Base-by-base conservation (phyloP, 2,797 vertebrate genomes). In the Diceros bicornis region DNA sequence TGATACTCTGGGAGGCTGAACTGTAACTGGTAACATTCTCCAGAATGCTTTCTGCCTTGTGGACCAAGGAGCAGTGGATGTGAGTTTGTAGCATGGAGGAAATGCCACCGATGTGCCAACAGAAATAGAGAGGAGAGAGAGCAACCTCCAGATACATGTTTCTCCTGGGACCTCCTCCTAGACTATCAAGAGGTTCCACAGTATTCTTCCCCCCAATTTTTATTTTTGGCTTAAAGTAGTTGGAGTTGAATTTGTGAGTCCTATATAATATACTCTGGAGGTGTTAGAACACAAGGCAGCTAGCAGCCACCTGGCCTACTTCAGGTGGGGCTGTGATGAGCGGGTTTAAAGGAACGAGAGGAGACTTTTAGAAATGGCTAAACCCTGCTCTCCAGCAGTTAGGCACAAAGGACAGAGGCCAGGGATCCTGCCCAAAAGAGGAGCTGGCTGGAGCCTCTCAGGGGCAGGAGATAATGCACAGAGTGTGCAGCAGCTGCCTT, bases 81-180 rank as follows among this genome's bases (percentile, higher is more conserved):
- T 23, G 17, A 23, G 64, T 41, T 9, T 66, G 27, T 7, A 55
- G 62, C n/a, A 4, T 17, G 79, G 9, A 17, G 66, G 61, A 88
- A 68, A 83, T 59, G 41, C 23, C 47, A 71, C 34, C 29, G 25
- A 27, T 68, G 7, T 16, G 34, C 47, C 78, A 34, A 44, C 5
- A 59, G 68, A 64, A 74, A 57, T 2, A n/a, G 52, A 83, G 47
- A 14, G 1, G 34, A n/a, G 59, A 61, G 29, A 34, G 3, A 34
- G 32, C 41, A 23, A 10, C 8, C 6, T 55, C 17, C 1, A 7
- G 29, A 57, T 6, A 6, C 1, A 17, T 16, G 8, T 13, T 61
- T 41, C 69, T 72, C 71, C 52, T 69, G 37, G 62, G 20, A n/a
- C 23, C 27, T 75, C 61, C 62, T n/a, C 50, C n/a, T 21, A 55